Conservation (phyloP, 1,140 invertebrate species). For the Drosophila pectinifera region DNA sequence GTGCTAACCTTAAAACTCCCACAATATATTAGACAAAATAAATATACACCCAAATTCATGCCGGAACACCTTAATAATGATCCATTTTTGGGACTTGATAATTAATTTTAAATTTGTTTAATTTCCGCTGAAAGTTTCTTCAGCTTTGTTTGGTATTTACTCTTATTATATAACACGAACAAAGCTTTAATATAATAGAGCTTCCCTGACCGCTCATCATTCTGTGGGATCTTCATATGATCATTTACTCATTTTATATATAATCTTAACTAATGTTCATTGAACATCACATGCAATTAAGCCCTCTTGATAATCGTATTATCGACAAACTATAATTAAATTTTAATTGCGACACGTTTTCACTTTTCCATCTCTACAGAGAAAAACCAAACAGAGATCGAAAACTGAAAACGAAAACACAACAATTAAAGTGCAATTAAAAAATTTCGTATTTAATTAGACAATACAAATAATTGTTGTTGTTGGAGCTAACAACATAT, state of each 20-base stretch:
- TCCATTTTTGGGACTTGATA: neutral
- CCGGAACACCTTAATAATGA: slow-evolving; percentile 1
- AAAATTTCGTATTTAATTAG: slow-evolving; percentile 61
- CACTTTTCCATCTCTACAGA: slow-evolving; percentile 57
- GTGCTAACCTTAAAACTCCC: neutral
- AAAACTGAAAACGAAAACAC: slow-evolving; percentile 56
- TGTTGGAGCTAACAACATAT: slow-evolving; percentile 26
- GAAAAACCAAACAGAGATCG: slow-evolving; percentile 32
- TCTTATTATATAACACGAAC: neutral
- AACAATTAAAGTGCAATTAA: slow-evolving; percentile 78
- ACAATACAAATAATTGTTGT: slow-evolving; percentile 17
- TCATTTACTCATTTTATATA: neutral
- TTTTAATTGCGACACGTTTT: slow-evolving; percentile 68
- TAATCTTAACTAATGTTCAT: slow-evolving; percentile 6
- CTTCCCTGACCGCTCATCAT: neutral
- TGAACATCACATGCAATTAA: slow-evolving; percentile 17
- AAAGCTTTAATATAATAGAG: too few relatives aligned
- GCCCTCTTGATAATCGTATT: slow-evolving; percentile 60
- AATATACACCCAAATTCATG: slow-evolving; percentile 3
- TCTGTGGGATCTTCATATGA: neutral
- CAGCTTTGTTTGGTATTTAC: neutral
- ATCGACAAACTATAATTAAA: slow-evolving; percentile 68
- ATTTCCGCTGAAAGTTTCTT: too few relatives aligned
- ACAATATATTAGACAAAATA: neutral
- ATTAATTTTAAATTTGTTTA: neutral